Conservation (phyloP, 2,113 vertebrate species). For the Hirundichthys speculiger region DNA sequence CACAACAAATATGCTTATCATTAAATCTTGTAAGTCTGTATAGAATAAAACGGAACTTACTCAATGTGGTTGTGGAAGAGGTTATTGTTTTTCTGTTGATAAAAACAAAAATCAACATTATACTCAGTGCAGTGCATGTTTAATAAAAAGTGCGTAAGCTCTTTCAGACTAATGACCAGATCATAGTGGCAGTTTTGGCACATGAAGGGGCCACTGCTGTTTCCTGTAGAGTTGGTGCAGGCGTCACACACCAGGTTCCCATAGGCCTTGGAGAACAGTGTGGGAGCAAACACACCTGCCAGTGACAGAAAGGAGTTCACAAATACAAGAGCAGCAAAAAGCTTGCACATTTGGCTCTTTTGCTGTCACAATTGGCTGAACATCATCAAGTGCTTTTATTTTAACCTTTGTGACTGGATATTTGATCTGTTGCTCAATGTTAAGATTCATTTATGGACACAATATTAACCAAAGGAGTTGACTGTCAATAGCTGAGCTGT, state of each 20-base stretch:
- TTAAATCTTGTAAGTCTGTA: neutral
- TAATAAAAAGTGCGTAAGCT: neutral
- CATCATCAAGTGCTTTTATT: no score
- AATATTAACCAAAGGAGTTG: no score
- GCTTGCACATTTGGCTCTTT: accelerated
- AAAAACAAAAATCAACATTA: conserved; percentile 7
- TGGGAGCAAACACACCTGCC: conserved; percentile 89
- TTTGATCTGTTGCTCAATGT: no score
- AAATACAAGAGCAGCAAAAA: neutral
- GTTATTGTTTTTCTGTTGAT: conserved; percentile 79
- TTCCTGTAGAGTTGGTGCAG: conserved; percentile 81
- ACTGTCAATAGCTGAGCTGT: no score
- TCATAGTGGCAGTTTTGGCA: conserved; percentile 89
- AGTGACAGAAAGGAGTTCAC: neutral
- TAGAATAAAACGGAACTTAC: conserved; percentile 76
- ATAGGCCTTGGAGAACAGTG: conserved; percentile 90
- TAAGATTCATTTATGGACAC: no score
- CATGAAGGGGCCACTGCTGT: conserved; percentile 75
- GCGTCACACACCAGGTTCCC: conserved; percentile 86
- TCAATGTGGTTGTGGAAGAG: conserved; percentile 87
- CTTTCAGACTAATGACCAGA: conserved; percentile 75
- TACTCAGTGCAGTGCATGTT: neutral
- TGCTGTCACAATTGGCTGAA: neutral
- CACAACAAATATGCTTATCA: no score
- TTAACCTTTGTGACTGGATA: no score